Conservation (phyloP, 2,888 invertebrate genomes). For the Notodonta ziczac region DNA sequence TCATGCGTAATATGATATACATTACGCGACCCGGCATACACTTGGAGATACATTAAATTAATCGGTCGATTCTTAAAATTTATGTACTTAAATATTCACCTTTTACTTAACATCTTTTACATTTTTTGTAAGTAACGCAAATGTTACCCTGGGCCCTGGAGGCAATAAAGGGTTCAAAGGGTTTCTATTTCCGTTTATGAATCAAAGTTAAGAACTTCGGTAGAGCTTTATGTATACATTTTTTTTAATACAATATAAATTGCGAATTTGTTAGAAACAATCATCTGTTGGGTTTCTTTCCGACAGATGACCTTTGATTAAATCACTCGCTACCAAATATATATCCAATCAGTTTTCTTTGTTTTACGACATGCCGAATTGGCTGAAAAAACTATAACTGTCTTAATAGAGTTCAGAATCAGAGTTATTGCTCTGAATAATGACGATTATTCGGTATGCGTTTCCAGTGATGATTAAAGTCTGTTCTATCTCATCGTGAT, state of each 20-base stretch:
- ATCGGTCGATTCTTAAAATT: no score
- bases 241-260: no score
- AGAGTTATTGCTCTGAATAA: constrained; percentile 10
- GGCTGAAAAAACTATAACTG: constrained; percentile 31
- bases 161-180: not conserved
- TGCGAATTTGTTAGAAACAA: no score
- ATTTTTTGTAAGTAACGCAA: not conserved
- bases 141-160: not conserved
- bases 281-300: no score
- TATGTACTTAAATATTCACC: no score
- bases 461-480: constrained; percentile 12
- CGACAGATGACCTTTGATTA: no score
- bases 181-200: not conserved
- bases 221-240: not conserved
- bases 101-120: no score
- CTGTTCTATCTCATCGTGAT: not conserved
- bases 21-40: no score
- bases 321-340: no score
- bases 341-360: no score
- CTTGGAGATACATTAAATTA: no score
- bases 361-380: constrained; percentile 34
- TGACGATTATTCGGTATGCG: constrained; percentile 14
- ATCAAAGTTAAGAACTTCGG: not conserved
- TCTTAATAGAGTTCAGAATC: constrained; percentile 22
- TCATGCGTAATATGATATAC: no score